A percentile compares a stretch with the other conserved stretches of the same genome.
Conservation (phyloP, 2,113 vertebrate genomes). For the Epinephelus fuscoguttatus region DNA sequence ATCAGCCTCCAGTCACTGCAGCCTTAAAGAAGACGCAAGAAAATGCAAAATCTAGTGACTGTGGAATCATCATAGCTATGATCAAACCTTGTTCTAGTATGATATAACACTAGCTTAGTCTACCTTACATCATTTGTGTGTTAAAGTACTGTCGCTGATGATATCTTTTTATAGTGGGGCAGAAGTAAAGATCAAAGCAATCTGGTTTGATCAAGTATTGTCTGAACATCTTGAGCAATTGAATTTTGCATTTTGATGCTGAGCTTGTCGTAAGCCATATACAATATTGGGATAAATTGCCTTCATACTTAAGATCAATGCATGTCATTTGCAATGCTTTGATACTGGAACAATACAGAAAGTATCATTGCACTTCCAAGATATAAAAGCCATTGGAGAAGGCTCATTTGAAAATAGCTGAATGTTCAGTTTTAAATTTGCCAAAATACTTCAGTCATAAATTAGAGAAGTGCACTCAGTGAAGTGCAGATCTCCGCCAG, state of each 20-base stretch:
- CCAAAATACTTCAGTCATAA: not conserved
- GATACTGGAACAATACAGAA: conserved; percentile 34
- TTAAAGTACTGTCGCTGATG: conserved; percentile 21
- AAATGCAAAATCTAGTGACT: not conserved
- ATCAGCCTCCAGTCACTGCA: conserved; percentile 8
- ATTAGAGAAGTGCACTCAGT: not conserved
- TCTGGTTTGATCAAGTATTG: conserved; percentile 28
- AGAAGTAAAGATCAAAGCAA: conserved; percentile 50
- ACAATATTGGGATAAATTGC: conserved; percentile 45
- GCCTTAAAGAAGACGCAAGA: not conserved
- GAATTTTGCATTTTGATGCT: conserved; percentile 13
- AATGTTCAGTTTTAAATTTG: not conserved
- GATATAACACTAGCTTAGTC: not conserved
- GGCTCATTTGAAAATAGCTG: conserved; percentile 1
- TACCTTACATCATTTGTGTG: conserved; percentile 19
- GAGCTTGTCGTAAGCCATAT: conserved; percentile 1
- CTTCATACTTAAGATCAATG: conserved; percentile 40
- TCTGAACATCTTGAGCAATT: conserved; percentile 25
- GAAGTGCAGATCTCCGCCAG: too few relatives aligned
- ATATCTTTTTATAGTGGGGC: not conserved
- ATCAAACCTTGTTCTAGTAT: conserved; percentile 32
- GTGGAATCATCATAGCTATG: conserved; percentile 14
- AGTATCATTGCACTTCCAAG: conserved; percentile 3
- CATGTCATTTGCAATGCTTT: conserved; percentile 59
- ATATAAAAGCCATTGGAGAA: conserved; percentile 28